phyloP scores from a whole-genome alignment of 2,888 invertebrate species.

The Tiliacea aurago region DNA sequence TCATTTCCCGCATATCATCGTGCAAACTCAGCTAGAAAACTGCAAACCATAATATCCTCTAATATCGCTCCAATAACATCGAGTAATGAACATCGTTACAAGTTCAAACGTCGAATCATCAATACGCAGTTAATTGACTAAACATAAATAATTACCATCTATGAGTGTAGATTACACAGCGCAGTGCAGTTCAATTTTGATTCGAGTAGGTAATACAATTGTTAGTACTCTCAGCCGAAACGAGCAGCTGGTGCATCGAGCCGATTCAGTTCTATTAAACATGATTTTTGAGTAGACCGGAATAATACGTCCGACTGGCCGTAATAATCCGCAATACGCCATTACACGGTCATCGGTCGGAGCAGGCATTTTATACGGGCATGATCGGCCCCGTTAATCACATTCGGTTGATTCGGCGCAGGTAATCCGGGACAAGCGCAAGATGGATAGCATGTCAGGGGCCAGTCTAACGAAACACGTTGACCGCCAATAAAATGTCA shows the following conservation, averaged over 20 bases:
- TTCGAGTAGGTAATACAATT: conserved; percentile 36
- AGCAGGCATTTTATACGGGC: conserved; percentile 73
- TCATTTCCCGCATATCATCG: conserved; percentile 41
- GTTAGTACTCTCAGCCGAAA: conserved; percentile 28
- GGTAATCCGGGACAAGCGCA: conserved; percentile 70
- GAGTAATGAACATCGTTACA: conserved; percentile 20
- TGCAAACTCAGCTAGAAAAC: conserved; percentile 31
- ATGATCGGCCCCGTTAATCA: conserved; percentile 73
- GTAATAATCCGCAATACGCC: conserved; percentile 64
- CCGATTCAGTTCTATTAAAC: conserved; percentile 50
- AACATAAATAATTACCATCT: conserved; percentile 40
- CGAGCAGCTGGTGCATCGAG: conserved; percentile 28
- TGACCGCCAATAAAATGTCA: conserved; percentile 65
- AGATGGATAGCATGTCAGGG: conserved; percentile 74
- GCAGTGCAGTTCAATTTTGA: conserved; percentile 30
- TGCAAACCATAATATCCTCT: conserved; percentile 19
- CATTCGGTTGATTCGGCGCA: conserved; percentile 73
- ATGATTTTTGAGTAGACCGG: conserved; percentile 52
- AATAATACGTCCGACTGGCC: conserved; percentile 58
- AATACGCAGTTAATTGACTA: conserved; percentile 35
- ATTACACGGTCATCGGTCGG: conserved; percentile 65
- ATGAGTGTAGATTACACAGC: conserved; percentile 32
- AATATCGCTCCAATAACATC: conserved; percentile 22
- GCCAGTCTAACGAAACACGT: conserved; percentile 65
- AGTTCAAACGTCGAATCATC: conserved; percentile 28